Evolutionary conservation across 2,888 invertebrate species (phyloP), one percentile per base, ranked within the genome.

Genomic region (Andrena bicolor): DNA sequence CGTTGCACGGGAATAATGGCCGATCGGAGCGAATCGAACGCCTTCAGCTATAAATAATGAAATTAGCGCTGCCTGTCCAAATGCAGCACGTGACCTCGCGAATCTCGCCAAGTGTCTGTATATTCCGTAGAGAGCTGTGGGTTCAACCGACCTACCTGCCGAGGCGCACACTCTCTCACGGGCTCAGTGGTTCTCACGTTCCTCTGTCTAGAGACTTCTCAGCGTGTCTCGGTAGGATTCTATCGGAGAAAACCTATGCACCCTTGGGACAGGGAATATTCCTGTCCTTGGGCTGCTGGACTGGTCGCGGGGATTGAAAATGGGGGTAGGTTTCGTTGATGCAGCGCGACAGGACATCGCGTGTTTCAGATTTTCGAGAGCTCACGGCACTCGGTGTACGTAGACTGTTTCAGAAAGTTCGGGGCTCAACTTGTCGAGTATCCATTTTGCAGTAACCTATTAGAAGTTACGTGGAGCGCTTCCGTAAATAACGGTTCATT

Each of bases 131-230:
- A 91, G 91, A 91, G 91, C 85, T 88, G 90, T 87, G 88, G 88
- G 90, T 91, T 91, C 91, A 88, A 87, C 89, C 90, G 88, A 92
- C 90, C 92, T 92, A 92, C 91, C 92, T 92, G 92, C 89, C 88
- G 86, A 23, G 32, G 30, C 90, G 89, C 86, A 85, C 88, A 80
- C 86, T 85, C 75, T 83, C 77, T 66, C 77, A 66, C 82, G 66
- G 35, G 7, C 23, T 13, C 90, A 90, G 90, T 71, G 91, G 83
- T 77, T 89, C 91, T 89, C 91, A 91, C 23, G 2, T 8, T 1
- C 0, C 4, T 20, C 28, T n/a, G 8, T 26, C 8, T 20, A 26
- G 0, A 2, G 1, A n/a, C 13, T 41, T 53, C 53, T 53, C 70
- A 2, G 0, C 10, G 32, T 51, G 26, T 8, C 10, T 51, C 6